Conservation (phyloP, 2,113 vertebrate species). For the Oreocharis arfaki region DNA sequence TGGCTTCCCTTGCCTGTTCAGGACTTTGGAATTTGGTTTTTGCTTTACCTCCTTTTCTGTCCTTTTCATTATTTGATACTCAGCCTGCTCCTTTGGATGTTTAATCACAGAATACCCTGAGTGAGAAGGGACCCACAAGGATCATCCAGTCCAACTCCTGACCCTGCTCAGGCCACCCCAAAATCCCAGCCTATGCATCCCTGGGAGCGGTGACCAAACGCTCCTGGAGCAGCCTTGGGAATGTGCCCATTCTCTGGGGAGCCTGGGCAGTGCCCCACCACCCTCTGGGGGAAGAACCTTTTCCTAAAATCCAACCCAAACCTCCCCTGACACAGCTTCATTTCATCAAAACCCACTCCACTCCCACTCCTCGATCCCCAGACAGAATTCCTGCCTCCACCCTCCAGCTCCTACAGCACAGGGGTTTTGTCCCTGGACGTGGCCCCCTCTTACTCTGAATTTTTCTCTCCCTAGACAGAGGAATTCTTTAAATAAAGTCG, state of each 20-base stretch:
- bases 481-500: constrained; percentile 45
- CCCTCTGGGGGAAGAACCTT: not conserved
- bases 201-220: fast-evolving
- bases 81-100: not conserved
- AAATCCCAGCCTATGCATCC: not conserved
- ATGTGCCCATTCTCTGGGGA: not conserved
- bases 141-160: not conserved
- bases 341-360: not conserved
- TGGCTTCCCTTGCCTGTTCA: not conserved
- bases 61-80: not conserved
- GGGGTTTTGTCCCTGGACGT: not conserved
- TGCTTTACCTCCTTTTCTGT: not conserved
- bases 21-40: not conserved
- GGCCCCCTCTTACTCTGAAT: not conserved
- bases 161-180: not conserved
- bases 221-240: not conserved
- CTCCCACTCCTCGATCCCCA: not conserved
- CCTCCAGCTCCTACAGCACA: not conserved
- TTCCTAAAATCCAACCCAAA: not conserved
- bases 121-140: not conserved
- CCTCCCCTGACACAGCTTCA: not conserved
- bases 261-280: fast-evolving
- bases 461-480: constrained; percentile 22
- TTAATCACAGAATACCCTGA: not conserved
- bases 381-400: not conserved